These are phyloP conservation scores for Neocloeon triangulifer DNA, from an alignment of 1,140 invertebrate genomes.

Conservation along the genomic window DNA sequence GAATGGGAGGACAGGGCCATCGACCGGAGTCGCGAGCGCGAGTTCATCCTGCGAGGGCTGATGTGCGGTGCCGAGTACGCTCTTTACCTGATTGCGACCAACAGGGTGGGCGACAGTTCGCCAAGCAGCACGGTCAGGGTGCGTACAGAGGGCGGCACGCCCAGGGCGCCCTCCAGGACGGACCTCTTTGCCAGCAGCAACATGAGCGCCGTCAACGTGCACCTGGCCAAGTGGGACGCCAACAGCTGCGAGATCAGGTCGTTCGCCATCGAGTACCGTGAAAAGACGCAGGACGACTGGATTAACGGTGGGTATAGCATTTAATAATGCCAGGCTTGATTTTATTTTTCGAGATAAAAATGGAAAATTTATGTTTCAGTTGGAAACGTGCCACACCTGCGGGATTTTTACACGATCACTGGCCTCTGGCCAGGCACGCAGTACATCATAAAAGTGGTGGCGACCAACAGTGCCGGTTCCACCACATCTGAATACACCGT, in stretches of 20 bases:
- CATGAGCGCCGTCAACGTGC: slow-evolving; percentile 22
- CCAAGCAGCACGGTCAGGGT: slow-evolving; percentile 19
- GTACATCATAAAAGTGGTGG: slow-evolving; percentile 24
- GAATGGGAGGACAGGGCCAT: slow-evolving; percentile 20
- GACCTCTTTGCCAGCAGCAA: slow-evolving; percentile 17
- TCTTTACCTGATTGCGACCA: slow-evolving; percentile 20
- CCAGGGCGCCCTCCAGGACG: slow-evolving; percentile 10
- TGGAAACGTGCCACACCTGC: too few species aligned
- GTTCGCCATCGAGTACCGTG: slow-evolving; percentile 23
- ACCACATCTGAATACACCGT: slow-evolving; percentile 24
- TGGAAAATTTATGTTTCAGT: too few species aligned
- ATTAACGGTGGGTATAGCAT: slow-evolving; percentile 9
- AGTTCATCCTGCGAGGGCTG: slow-evolving; percentile 18
- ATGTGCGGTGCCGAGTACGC: slow-evolving; percentile 25
- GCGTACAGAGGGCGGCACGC: slow-evolving; percentile 21
- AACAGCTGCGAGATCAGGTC: slow-evolving; percentile 24
- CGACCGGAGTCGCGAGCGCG: slow-evolving; percentile 9
- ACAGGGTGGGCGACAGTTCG: slow-evolving; percentile 21
- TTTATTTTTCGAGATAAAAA: too few species aligned
- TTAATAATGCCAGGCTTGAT: too few species aligned
- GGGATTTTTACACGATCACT: slow-evolving; percentile 5
- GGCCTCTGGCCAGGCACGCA: slow-evolving; percentile 19
- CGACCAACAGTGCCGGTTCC: slow-evolving; percentile 26
- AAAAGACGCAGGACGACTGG: slow-evolving; percentile 11
- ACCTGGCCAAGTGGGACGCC: slow-evolving; percentile 20